Evolutionary conservation across 2,888 invertebrate genomes (phyloP).

Genomic region (Poecilobothrus nobilitatus): DNA sequence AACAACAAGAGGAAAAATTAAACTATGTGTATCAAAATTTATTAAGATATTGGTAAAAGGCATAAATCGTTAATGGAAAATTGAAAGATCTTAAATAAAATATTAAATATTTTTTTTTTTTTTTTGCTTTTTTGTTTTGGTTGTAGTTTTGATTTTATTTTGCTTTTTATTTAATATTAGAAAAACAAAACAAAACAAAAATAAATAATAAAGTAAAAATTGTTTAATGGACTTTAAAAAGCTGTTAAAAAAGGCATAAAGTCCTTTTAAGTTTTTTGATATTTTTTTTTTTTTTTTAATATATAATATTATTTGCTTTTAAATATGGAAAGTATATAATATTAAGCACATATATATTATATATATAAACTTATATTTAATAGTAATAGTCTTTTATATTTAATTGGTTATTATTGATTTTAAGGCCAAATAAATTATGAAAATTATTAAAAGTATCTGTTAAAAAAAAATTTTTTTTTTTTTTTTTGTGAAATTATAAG

Average conservation of each 20-base stretch:
- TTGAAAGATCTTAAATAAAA: conserved; percentile 1
- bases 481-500: too few relatives aligned
- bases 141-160: neutral
- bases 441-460: conserved; percentile 4
- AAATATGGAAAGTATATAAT: neutral
- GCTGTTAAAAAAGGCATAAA: conserved; percentile 6
- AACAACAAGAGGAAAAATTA: neutral
- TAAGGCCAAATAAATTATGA: neutral
- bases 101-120: neutral
- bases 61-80: conserved; percentile 6
- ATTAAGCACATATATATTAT: neutral
- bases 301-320: too few relatives aligned
- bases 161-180: neutral
- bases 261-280: neutral
- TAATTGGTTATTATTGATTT: neutral
- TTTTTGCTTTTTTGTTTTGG: too few relatives aligned
- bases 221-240: conserved; percentile 6
- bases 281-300: too few relatives aligned
- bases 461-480: too few relatives aligned
- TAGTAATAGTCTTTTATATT: neutral
- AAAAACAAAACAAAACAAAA: neutral
- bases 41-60: conserved; percentile 1
- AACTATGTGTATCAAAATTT: conserved; percentile 1
- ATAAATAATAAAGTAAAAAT: neutral
- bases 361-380: neutral